Conservation (phyloP, 2,888 invertebrate species). For the Cataglyphis altisquamis region DNA sequence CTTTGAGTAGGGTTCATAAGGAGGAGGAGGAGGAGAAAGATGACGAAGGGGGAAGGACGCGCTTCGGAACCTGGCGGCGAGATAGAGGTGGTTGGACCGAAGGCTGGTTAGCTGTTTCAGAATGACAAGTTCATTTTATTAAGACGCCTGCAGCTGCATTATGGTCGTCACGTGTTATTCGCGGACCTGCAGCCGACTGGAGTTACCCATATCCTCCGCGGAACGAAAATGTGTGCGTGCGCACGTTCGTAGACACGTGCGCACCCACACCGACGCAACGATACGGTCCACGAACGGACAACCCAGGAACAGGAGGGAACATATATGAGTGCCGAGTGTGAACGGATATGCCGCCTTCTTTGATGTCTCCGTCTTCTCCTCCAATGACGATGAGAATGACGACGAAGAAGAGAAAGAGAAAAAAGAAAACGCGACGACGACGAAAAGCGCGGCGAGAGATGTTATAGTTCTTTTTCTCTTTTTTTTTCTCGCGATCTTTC, state of each 20-base stretch:
- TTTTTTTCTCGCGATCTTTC: slow-evolving; percentile 26
- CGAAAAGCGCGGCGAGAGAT: slow-evolving; percentile 33
- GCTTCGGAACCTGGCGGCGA: slow-evolving; percentile 67
- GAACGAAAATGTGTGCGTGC: slow-evolving; percentile 48
- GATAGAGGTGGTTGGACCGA: slow-evolving; percentile 74
- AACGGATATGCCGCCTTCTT: slow-evolving; percentile 85
- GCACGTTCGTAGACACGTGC: slow-evolving; percentile 43
- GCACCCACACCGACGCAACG: slow-evolving; percentile 56
- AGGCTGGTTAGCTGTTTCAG: slow-evolving; percentile 79
- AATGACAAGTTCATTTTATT: slow-evolving; percentile 85
- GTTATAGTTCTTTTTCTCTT: slow-evolving; percentile 23
- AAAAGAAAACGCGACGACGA: slow-evolving; percentile 37
- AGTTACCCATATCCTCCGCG: slow-evolving; percentile 71
- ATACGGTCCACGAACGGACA: slow-evolving; percentile 68
- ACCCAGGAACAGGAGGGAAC: slow-evolving; percentile 68
- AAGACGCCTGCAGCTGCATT: slow-evolving; percentile 82
- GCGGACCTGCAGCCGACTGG: slow-evolving; percentile 74
- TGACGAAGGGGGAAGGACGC: slow-evolving; percentile 56
- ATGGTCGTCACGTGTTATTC: slow-evolving; percentile 80
- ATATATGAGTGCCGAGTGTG: slow-evolving; percentile 81
- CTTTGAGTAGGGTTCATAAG: slow-evolving; percentile 72
- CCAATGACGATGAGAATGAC: slow-evolving; percentile 45
- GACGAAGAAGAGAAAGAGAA: slow-evolving; percentile 43
- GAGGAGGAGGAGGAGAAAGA: slow-evolving; percentile 47
- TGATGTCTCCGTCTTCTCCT: slow-evolving; percentile 80